phyloP scores from a whole-genome alignment of 1,140 invertebrate species.

The Goniozus legneri region DNA sequence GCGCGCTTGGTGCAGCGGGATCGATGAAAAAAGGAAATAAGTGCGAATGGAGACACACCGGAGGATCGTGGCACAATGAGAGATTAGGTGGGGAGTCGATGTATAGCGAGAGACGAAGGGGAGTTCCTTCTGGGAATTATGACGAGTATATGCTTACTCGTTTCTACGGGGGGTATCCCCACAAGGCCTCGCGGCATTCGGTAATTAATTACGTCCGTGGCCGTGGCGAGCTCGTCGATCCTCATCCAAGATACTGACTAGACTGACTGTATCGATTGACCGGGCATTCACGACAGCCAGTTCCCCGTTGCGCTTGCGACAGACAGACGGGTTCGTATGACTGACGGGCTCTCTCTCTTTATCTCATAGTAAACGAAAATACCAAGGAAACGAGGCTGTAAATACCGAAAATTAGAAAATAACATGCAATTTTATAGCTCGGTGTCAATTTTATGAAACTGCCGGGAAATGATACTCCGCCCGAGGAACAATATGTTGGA shows the following conservation, averaged over 20 bases:
- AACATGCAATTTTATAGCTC: too few species aligned
- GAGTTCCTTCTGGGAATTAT: constrained; percentile 39
- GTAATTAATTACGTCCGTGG: constrained; percentile 47
- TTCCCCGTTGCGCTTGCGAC: background rate
- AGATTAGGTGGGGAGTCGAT: too few species aligned
- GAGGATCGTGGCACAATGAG: too few species aligned
- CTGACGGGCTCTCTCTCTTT: background rate
- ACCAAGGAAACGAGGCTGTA: too few species aligned
- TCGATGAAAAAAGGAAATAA: too few species aligned
- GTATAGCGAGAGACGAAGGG: background rate
- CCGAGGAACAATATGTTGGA: too few species aligned
- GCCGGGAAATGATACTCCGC: too few species aligned
- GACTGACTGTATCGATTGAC: constrained; percentile 27
- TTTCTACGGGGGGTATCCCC: constrained; percentile 42
- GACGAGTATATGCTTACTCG: constrained; percentile 40
- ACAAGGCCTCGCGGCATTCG: constrained; percentile 29
- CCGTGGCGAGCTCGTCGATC: constrained; percentile 42
- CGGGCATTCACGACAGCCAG: constrained; percentile 3
- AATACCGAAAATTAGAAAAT: too few species aligned
- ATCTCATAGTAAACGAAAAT: too few species aligned
- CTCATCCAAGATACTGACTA: constrained; percentile 38
- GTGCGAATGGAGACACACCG: too few species aligned
- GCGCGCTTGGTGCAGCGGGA: too few species aligned
- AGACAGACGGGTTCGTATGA: constrained; percentile 1
- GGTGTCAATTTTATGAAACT: too few species aligned